These are phyloP conservation scores for Heliangelus exortis DNA, from an alignment of 2,797 vertebrate genomes.

Conservation along the genomic window DNA sequence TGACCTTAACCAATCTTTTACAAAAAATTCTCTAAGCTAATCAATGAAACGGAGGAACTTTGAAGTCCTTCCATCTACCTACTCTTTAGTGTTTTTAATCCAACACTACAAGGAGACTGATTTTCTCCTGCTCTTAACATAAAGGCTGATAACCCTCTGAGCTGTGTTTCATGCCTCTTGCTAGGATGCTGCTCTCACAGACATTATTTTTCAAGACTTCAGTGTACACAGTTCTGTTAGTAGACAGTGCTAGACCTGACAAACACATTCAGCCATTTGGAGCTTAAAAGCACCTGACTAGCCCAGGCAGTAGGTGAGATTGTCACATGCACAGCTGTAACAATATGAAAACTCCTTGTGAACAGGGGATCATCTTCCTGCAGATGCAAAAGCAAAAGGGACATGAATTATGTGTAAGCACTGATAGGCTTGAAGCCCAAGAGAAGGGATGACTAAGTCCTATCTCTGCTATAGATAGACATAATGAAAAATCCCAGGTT, in stretches of 20 bases:
- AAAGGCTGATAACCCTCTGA: background rate
- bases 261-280: background rate
- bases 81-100: background rate
- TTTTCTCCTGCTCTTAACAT: background rate
- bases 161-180: background rate
- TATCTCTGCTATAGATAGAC: slow-evolving; percentile 14
- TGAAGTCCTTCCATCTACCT: background rate
- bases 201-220: background rate
- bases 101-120: background rate
- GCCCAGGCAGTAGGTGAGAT: background rate
- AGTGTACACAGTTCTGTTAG: background rate
- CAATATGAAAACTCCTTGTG: background rate
- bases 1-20: slow-evolving; percentile 10
- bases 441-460: background rate
- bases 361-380: background rate
- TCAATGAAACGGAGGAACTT: slow-evolving; percentile 28
- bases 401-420: slow-evolving; percentile 26
- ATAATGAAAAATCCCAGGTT: slow-evolving; percentile 50
- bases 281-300: background rate
- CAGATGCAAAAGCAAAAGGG: background rate
- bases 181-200: background rate
- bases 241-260: background rate
- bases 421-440: background rate
- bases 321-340: background rate
- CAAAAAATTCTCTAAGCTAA: slow-evolving; percentile 35